Base-by-base conservation (phyloP, 2,797 vertebrate genomes). In the Aeoliscus strigatus region DNA sequence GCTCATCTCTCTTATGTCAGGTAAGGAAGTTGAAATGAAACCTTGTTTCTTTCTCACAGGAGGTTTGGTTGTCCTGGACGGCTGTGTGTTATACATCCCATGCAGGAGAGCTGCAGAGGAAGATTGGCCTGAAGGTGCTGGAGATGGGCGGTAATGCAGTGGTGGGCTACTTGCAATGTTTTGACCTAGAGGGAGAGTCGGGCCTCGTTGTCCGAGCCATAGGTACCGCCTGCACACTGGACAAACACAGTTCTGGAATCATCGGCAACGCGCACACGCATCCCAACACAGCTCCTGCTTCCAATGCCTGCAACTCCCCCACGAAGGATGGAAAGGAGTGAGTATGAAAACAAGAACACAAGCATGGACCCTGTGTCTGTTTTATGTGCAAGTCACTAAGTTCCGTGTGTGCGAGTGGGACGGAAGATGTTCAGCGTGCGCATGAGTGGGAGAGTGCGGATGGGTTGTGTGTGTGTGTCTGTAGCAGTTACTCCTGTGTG, bases 61-160 rank as follows among this genome's bases (percentile, higher is more conserved):
- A 14, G 9, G 14, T 34, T 17, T 8, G 3, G 15, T 6, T 3
- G 25, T 5, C 1, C 4, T 1, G 1, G 29, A n/a, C n/a, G n/a
- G n/a, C n/a, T n/a, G n/a, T n/a, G n/a, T n/a, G n/a, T n/a, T n/a
- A n/a, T n/a, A n/a, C n/a, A n/a, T n/a, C 14, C 1, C 15, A 0
- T 52, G 43, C 72, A 99, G 96, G 96, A 56, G 96, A 98, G 80
- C 70, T 99, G 27, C 96, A 99, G 71, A 92, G 96, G 75, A 98
- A 99, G 85, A 98, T 99, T 51, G 96, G 96, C 23, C 80, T 99
- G 53, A 99, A 99, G 79, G 94, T 99, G 14, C 87, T 99, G 65
- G 96, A 98, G 83, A 99, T 99, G 96, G 90, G 94, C 25, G 96
- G 96, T 39, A 98, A 99, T 60, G 92, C 96, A 5, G 96, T 98